Percentiles rank a stretch among this genome's conserved stretches.
Conservation (phyloP, 2,888 invertebrate species). For the Hirtodrosophila trivittata region DNA sequence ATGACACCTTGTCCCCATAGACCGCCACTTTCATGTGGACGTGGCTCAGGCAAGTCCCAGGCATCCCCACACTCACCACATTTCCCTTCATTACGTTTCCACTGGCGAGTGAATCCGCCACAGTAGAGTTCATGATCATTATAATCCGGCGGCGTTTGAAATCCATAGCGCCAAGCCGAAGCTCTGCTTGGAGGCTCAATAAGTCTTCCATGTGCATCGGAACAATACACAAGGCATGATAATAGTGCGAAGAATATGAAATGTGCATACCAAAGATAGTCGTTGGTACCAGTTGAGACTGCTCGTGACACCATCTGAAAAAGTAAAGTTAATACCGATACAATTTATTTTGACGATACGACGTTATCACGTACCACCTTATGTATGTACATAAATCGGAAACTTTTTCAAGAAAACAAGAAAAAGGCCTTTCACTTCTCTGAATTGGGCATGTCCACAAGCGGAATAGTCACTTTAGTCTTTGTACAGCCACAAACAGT, state of each 20-base stretch:
- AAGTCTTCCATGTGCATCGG: slow-evolving; percentile 82
- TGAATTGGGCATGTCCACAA: slow-evolving; percentile 4
- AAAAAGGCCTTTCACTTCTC: no score
- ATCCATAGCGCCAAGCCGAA: slow-evolving; percentile 95
- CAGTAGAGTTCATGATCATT: slow-evolving; percentile 95
- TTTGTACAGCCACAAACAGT: slow-evolving; percentile 21
- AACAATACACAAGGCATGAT: slow-evolving; percentile 29
- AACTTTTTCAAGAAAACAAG: not conserved
- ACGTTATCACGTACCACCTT: no score
- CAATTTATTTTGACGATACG: not conserved
- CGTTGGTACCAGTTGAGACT: not conserved
- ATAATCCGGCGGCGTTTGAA: slow-evolving; percentile 94
- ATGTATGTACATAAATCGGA: no score
- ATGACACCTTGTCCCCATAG: slow-evolving; percentile 92
- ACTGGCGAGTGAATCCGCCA: slow-evolving; percentile 93
- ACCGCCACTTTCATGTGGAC: slow-evolving; percentile 93
- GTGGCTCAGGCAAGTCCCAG: slow-evolving; percentile 89
- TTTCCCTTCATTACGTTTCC: slow-evolving; percentile 91
- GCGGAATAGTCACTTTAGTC: slow-evolving; percentile 4
- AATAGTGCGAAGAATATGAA: slow-evolving; percentile 16
- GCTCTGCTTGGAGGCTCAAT: slow-evolving; percentile 94
- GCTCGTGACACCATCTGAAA: slow-evolving; percentile 31
- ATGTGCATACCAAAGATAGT: slow-evolving; percentile 2
- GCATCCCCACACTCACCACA: slow-evolving; percentile 95
- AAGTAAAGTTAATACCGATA: not conserved